phyloP scores from a whole-genome alignment of 1,140 invertebrate species.

The Drosophila aff. region DNA sequence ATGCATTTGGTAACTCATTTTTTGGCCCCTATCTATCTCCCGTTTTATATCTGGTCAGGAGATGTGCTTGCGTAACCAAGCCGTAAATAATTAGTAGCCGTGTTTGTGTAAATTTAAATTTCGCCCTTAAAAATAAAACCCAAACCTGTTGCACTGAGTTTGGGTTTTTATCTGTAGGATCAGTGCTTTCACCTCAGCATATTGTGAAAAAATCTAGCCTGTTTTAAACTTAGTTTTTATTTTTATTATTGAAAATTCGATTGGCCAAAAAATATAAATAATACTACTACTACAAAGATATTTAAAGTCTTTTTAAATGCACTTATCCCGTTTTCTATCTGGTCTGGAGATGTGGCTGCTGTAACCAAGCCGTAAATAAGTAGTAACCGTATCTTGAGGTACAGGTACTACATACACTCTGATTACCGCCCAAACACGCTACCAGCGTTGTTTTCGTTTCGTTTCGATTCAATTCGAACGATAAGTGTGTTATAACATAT shows the following conservation, averaged over 20 bases:
- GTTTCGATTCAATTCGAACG: slow-evolving; percentile 40
- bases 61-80: slow-evolving; percentile 2
- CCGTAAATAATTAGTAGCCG: slow-evolving; percentile 8
- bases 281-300: no score
- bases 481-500: slow-evolving; percentile 59
- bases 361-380: slow-evolving; percentile 11
- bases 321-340: background rate
- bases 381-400: slow-evolving; percentile 16
- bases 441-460: slow-evolving; percentile 18
- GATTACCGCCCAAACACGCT: slow-evolving; percentile 29
- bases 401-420: slow-evolving; percentile 14
- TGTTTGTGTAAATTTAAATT: background rate
- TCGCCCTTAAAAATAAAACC: no score
- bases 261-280: no score
- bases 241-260: no score
- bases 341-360: background rate
- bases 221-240: no score
- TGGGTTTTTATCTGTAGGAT: no score
- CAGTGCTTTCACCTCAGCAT: no score
- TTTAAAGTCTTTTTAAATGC: no score
- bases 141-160: no score
- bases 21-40: background rate
- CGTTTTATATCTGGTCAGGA: background rate
- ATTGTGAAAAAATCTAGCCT: no score
- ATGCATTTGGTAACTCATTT: background rate